Evolutionary conservation across 2,797 vertebrate genomes (phyloP).

Genomic region (Acridotheres tristis): DNA sequence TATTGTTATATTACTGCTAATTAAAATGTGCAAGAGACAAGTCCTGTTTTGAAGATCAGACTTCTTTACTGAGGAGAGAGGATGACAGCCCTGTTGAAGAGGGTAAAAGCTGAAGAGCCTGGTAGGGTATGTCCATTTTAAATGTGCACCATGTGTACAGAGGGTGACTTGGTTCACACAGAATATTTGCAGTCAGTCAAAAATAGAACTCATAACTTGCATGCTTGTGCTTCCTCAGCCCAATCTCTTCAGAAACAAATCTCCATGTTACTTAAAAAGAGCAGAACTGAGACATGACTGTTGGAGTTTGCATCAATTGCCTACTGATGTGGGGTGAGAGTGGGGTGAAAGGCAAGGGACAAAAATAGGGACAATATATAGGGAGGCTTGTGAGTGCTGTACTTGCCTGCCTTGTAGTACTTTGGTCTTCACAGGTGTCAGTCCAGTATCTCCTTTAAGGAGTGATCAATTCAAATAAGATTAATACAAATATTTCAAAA

Average conservation of each 20-base stretch:
- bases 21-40: background rate
- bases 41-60: background rate
- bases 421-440: background rate
- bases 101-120: background rate
- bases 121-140: constrained; percentile 21
- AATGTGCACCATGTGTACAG: constrained; percentile 15
- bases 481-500: background rate
- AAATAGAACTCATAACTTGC: constrained; percentile 67
- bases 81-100: background rate
- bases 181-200: constrained; percentile 54
- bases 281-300: background rate
- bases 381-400: background rate
- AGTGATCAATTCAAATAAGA: background rate
- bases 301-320: background rate
- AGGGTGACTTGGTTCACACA: constrained; percentile 61
- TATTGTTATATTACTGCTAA: background rate
- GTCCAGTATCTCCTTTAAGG: background rate
- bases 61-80: background rate
- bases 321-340: background rate
- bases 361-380: background rate
- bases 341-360: background rate
- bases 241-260: constrained; percentile 27
- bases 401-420: background rate
- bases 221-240: constrained; percentile 49
- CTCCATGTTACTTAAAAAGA: constrained; percentile 3